Percentiles rank a stretch among this genome's conserved stretches.
Conservation (phyloP, 2,113 vertebrate genomes). For the Callaeas wilsoni region DNA sequence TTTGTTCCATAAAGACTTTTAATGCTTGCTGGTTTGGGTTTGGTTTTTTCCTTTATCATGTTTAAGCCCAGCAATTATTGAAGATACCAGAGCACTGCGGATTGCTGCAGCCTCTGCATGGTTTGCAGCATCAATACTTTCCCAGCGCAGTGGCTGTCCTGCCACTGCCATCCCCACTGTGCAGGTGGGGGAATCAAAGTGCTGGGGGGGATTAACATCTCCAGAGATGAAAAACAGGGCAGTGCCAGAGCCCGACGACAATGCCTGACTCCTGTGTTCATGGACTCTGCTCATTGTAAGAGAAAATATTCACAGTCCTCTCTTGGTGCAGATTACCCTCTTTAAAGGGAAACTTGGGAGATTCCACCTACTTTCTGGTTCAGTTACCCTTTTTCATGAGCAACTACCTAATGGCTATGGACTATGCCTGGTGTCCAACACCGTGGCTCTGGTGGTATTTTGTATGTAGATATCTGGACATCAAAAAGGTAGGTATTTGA, state of each 20-base stretch:
- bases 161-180: neutral
- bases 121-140: neutral
- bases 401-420: neutral
- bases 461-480: neutral
- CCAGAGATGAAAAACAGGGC: neutral
- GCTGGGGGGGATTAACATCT: neutral
- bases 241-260: neutral
- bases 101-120: neutral
- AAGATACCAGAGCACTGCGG: neutral
- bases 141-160: neutral
- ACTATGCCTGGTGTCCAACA: neutral
- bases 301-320: neutral
- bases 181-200: neutral
- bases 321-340: neutral
- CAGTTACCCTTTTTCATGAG: neutral
- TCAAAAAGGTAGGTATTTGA: neutral
- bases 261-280: rapidly evolving
- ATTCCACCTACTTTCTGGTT: neutral
- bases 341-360: neutral
- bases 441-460: neutral
- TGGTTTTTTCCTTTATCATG: neutral
- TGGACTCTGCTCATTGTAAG: neutral
- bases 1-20: constrained; percentile 25
- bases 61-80: neutral
- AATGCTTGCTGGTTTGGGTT: neutral